Base-by-base conservation (phyloP, 2,797 vertebrate genomes). In the Clarias fuscus region DNA sequence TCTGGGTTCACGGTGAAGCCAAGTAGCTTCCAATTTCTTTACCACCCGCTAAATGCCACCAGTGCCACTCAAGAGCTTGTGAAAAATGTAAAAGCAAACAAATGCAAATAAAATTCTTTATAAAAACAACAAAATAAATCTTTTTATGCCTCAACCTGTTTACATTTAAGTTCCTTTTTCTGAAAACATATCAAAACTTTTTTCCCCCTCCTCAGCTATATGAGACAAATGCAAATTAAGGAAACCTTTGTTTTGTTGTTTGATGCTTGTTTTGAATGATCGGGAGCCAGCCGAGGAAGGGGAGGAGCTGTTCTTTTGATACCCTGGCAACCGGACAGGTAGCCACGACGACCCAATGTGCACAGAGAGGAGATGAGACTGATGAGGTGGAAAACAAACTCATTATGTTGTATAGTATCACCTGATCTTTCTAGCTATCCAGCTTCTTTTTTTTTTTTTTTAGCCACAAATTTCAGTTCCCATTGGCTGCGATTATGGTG, bases 381-480 rank as follows among this genome's bases (percentile, higher is more conserved):
- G 59, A 85, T 71, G 84, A 84, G 67, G 79, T 77, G 90, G 77
- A 91, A 92, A 92, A 91, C 88, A 91, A 88, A 86, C 83, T 87
- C 73, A 84, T 87, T 86, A 85, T 81, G 20, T 72, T 33, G 15
- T 78, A 58, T n/a, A 40, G 73, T 17, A 22, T 33, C 64, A 82
- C 18, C 53, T 14, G 48, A 59, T 17, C 58, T 27, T 22, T 78
- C 18, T 20, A 37, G 59, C 18, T 58, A 20, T 72, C 27, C 33
- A 22, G 30, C 20, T 15, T 67, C 5, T 14, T 82, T 22, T 24
- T 48, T 15, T 14, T 82, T 22, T 24, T 48, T 15, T n/a, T 27
- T 30, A 58, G 76, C 53, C n/a, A 58, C 5, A 14, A 56, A 37
- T 62, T 37, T 24, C 56, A 59, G 15, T 27, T 43, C 27, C 15